phyloP scores from a whole-genome alignment of 1,140 invertebrate species.

The Palaemon carinicauda region DNA sequence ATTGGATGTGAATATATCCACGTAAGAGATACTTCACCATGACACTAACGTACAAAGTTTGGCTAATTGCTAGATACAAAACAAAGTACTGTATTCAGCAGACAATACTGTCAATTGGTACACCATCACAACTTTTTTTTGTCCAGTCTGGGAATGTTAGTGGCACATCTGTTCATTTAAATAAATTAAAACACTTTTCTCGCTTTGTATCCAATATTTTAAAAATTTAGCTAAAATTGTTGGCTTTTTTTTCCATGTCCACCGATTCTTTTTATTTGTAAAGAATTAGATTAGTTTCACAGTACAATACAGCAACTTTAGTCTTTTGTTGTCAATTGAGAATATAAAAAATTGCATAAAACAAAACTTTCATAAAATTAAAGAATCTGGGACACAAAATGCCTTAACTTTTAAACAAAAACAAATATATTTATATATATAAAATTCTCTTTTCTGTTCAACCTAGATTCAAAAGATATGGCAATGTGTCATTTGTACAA shows the following conservation, averaged over 20 bases:
- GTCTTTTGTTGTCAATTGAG: too few species aligned
- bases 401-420: constrained; percentile 22
- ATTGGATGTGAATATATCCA: constrained; percentile 31
- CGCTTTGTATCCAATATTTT: constrained; percentile 47
- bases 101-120: constrained; percentile 54
- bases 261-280: too few species aligned
- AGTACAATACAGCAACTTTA: too few species aligned
- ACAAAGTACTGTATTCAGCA: constrained; percentile 47
- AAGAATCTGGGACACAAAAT: too few species aligned
- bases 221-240: background rate
- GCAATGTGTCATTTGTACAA: constrained; percentile 55
- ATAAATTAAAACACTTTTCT: constrained; percentile 40
- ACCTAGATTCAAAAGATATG: constrained; percentile 16
- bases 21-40: constrained; percentile 12
- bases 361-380: too few species aligned
- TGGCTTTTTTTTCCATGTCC: background rate
- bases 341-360: too few species aligned
- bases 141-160: constrained; percentile 20
- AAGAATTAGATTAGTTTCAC: too few species aligned
- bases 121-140: constrained; percentile 37
- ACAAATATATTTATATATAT: constrained; percentile 34
- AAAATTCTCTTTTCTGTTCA: background rate
- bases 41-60: constrained; percentile 56
- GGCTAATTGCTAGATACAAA: constrained; percentile 53
- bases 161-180: constrained; percentile 35